Percentiles rank a stretch among this genome's conserved stretches.
These are phyloP conservation scores for Pheosia tremula DNA, from an alignment of 2,888 invertebrate genomes.

Conservation along the genomic window DNA sequence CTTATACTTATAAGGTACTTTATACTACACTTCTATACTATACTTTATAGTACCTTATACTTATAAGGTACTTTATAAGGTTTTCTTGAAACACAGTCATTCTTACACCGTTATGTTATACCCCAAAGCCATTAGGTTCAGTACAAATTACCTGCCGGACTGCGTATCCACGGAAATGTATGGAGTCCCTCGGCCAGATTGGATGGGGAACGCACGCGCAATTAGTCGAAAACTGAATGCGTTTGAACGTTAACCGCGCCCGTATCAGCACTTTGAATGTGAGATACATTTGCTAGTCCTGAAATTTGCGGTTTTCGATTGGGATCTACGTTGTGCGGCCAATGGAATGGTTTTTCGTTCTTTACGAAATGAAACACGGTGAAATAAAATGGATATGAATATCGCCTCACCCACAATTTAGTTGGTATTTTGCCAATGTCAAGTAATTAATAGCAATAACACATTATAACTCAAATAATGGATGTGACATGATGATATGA, in stretches of 20 bases:
- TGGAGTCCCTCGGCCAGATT: background rate
- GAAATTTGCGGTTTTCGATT: constrained; percentile 1
- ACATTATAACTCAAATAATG: no score
- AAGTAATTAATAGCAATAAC: no score
- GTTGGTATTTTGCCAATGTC: no score
- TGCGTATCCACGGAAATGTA: background rate
- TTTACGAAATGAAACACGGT: no score
- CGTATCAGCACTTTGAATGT: background rate
- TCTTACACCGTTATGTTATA: background rate
- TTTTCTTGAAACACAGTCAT: background rate
- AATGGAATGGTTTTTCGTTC: background rate
- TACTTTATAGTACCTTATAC: no score
- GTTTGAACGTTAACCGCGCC: constrained; percentile 7
- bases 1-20: no score
- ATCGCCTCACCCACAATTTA: background rate
- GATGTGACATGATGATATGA: no score
- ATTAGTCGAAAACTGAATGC: constrained; percentile 34
- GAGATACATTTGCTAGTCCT: background rate
- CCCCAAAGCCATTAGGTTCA: background rate
- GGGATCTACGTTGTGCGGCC: background rate
- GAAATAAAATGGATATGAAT: background rate
- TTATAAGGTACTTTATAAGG: background rate
- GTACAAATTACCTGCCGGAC: constrained; percentile 31
- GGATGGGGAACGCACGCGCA: constrained; percentile 19
- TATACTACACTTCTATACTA: no score